Evolutionary conservation across 2,797 vertebrate species (phyloP).

Genomic region (Sebastes wilsoni): DNA sequence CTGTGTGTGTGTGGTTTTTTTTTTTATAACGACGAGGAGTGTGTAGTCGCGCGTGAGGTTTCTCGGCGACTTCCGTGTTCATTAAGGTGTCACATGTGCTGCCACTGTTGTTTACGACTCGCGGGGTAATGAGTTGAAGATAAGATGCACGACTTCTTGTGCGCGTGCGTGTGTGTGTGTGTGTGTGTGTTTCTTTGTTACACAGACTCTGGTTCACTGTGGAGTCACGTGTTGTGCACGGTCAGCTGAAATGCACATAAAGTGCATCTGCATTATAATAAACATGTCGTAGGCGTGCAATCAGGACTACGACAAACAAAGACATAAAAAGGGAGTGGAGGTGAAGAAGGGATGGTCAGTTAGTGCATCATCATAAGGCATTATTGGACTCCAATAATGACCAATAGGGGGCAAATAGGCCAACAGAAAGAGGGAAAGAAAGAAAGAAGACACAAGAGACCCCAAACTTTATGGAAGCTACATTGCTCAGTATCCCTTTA

Average conservation of each 20-base stretch:
- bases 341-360: neutral
- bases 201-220: neutral
- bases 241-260: conserved; percentile 4
- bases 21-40: conserved; percentile 40
- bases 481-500: neutral
- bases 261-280: neutral
- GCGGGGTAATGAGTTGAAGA: conserved; percentile 68
- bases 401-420: conserved; percentile 29
- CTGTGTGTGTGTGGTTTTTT: too few relatives aligned
- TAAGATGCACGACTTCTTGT: conserved; percentile 38
- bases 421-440: neutral
- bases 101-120: conserved; percentile 60
- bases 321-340: neutral
- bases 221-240: neutral
- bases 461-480: neutral
- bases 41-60: conserved; percentile 30
- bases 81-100: conserved; percentile 65
- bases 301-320: neutral
- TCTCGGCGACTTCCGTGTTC: conserved; percentile 52
- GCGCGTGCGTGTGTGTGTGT: neutral
- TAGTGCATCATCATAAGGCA: neutral
- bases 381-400: neutral
- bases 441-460: neutral
- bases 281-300: neutral
- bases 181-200: conserved; percentile 10